Conservation (phyloP, 2,113 vertebrate genomes). For the Oreochromis spilurus region DNA sequence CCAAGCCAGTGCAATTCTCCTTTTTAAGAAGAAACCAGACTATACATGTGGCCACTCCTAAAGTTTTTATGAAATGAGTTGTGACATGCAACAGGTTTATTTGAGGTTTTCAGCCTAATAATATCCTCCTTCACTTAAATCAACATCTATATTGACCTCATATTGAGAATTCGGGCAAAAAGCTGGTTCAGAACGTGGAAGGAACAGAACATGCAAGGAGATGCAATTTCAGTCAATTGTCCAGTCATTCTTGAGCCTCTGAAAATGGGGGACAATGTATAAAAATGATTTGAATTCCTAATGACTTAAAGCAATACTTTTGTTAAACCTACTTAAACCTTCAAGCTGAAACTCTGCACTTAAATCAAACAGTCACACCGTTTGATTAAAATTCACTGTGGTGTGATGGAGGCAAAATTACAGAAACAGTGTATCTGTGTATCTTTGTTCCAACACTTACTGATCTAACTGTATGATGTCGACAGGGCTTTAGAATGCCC, state of each 20-base stretch:
- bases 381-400: not conserved
- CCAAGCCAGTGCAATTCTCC: not conserved
- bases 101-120: not conserved
- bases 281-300: not conserved
- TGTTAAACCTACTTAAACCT: not conserved
- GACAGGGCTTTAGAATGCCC: accelerated
- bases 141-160: not conserved
- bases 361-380: not conserved
- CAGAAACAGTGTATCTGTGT: not conserved
- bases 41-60: not conserved
- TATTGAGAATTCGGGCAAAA: not conserved
- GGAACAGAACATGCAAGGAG: not conserved
- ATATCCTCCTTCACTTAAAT: not conserved
- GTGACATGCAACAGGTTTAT: not conserved
- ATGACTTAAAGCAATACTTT: not conserved
- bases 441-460: not conserved
- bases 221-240: not conserved
- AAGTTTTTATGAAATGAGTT: not conserved
- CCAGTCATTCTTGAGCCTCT: not conserved
- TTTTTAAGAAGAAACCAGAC: not conserved
- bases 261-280: not conserved
- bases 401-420: not conserved
- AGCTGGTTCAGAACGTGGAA: not conserved
- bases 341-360: not conserved
- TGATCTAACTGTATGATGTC: not conserved